Evolutionary conservation across 2,113 vertebrate species (phyloP).

Genomic region (Varanus komodoensis): DNA sequence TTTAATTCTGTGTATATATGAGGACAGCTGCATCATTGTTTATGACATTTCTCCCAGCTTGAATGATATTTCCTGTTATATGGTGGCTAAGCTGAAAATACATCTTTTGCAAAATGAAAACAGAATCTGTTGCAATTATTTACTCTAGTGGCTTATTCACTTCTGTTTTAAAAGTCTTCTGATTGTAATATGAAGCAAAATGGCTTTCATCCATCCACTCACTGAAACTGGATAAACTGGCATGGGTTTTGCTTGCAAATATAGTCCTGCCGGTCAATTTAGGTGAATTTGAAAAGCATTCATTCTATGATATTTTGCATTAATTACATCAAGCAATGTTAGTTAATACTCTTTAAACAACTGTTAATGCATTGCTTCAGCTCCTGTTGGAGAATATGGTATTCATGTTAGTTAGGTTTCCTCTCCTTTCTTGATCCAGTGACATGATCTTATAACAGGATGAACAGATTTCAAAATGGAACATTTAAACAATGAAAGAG

Average conservation of each 20-base stretch:
- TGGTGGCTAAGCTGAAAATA: constrained; percentile 48
- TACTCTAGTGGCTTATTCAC: not conserved
- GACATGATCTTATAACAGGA: constrained; percentile 64
- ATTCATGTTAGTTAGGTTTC: constrained; percentile 49
- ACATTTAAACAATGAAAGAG: constrained; percentile 67
- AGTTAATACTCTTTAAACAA: constrained; percentile 43
- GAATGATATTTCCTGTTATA: constrained; percentile 49
- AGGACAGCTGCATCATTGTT: constrained; percentile 26
- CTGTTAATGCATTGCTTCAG: constrained; percentile 44
- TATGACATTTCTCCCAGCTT: constrained; percentile 44
- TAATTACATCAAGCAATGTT: constrained; percentile 54
- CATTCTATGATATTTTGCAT: constrained; percentile 58
- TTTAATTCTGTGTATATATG: constrained; percentile 43
- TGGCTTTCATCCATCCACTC: not conserved
- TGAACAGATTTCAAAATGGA: constrained; percentile 55
- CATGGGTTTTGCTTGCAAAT: constrained; percentile 53
- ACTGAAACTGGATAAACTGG: constrained; percentile 47
- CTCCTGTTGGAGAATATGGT: constrained; percentile 42
- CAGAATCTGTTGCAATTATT: constrained; percentile 51
- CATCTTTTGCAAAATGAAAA: constrained; percentile 56
- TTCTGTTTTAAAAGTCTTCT: constrained; percentile 10
- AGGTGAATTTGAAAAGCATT: constrained; percentile 60
- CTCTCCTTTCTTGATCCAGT: constrained; percentile 47
- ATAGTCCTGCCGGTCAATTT: constrained; percentile 50
- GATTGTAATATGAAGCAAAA: constrained; percentile 62